These are phyloP conservation scores for Endotricha flammealis DNA, from an alignment of 2,888 invertebrate genomes.

Conservation along the genomic window DNA sequence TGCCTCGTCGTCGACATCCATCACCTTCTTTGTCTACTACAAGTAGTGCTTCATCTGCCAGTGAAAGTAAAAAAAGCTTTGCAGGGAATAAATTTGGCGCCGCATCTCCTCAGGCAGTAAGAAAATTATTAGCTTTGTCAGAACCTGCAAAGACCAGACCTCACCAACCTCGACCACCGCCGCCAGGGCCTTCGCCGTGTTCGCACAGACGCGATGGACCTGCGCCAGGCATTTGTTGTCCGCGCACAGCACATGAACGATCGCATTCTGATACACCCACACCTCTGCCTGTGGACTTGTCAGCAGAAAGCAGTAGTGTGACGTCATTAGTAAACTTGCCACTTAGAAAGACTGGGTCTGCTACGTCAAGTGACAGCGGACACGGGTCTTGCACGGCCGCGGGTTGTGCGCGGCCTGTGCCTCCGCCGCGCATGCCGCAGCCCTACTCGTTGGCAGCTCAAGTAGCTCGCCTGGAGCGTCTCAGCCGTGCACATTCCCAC, in stretches of 20 bases:
- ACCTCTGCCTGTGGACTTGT: conserved; percentile 91
- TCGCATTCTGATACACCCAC: conserved; percentile 94
- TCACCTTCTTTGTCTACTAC: conserved; percentile 96
- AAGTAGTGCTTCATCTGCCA: conserved; percentile 93
- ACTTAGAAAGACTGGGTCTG: conserved; percentile 92
- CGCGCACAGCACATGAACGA: conserved; percentile 87
- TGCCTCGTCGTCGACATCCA: conserved; percentile 89
- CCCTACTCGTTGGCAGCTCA: conserved; percentile 92
- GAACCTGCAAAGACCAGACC: conserved; percentile 93
- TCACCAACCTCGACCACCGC: conserved; percentile 86
- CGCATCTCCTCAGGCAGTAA: conserved; percentile 97
- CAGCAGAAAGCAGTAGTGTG: conserved; percentile 96
- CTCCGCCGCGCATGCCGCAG: conserved; percentile 82
- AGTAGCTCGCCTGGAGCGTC: conserved; percentile 88
- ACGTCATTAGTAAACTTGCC: conserved; percentile 94
- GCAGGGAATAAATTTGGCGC: conserved; percentile 87
- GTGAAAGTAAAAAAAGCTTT: conserved; percentile 82
- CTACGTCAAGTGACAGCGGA: conserved; percentile 94
- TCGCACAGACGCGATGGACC: conserved; percentile 81
- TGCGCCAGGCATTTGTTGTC: conserved; percentile 55
- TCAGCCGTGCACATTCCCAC: conserved; percentile 91
- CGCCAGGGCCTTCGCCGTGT: conserved; percentile 82
- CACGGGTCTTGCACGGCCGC: conserved; percentile 85
- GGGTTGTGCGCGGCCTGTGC: conserved; percentile 81
- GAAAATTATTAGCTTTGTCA: conserved; percentile 94